Evolutionary conservation across 2,888 invertebrate species (phyloP), one percentile per base, ranked within the genome.

Genomic region (Drepanosiphum platanoidis): DNA sequence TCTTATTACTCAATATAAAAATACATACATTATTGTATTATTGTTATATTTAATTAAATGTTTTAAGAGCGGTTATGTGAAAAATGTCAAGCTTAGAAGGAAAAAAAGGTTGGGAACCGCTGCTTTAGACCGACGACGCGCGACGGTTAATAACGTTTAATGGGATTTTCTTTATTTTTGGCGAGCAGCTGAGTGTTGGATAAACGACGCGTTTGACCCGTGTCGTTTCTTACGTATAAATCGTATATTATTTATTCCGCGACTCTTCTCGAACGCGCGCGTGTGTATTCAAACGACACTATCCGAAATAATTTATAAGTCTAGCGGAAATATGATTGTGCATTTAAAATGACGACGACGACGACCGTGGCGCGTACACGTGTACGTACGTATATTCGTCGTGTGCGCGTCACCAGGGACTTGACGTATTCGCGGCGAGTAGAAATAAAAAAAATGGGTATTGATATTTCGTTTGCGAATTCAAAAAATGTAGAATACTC

Each of bases 301-400:
- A 64, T n/a, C 36, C 42, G 32, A 78, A 78, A 78, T 78, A 32
- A 78, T 78, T 39, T 78, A 78, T 78, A 66, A 78, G 64, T 66
- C 64, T 30, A 11, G 64, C 13, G 22, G 64, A 42, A 42, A 78
- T 78, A 78, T 42, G 39, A 64, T 78, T 78, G 39, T 78, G 64
- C 77, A 78, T 78, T 78, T 66, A 66, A 42, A 64, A 64, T 42
- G 39, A 78, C 22, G 15, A 66, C 30, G 42, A 66, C 30, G 30
- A n/a, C 66, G 22, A n/a, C n/a, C 22, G 39, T 9, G 39, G 39
- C 7, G 9, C 9, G 52, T 42, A n/a, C 42, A 9, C 8, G 52
- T 7, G 18, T 2, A 7, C 22, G 52, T 39, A 15, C 22, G 13
- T 64, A 30, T 66, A 42, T 78, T n/a, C 11, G 22, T 42, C 32